A percentile compares a stretch with the other conserved stretches of the same genome.
Evolutionary conservation across 2,797 vertebrate species (phyloP).

Genomic region (Smutsia gigantea): DNA sequence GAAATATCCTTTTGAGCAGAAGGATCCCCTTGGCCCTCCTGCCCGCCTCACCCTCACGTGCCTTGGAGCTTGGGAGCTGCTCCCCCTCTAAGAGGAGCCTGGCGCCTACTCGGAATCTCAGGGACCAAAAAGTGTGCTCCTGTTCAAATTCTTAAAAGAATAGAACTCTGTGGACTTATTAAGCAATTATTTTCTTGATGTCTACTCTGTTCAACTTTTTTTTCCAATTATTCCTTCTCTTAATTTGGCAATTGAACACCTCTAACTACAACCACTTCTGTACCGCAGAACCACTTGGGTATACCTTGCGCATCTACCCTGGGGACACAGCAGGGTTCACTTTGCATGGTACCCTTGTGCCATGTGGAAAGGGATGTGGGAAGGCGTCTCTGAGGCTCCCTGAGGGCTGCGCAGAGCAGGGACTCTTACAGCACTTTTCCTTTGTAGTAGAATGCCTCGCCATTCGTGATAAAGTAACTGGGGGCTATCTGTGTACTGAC

Average conservation of each 20-base stretch:
- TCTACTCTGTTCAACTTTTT: background rate
- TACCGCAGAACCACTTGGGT: background rate
- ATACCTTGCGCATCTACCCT: background rate
- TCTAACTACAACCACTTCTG: conserved; percentile 49
- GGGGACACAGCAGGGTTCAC: background rate
- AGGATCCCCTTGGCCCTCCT: background rate
- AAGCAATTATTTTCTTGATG: conserved; percentile 35
- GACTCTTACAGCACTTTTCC: background rate
- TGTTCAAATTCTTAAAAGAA: background rate
- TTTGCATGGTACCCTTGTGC: background rate
- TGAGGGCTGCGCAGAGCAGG: background rate
- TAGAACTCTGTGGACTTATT: background rate
- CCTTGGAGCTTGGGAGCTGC: background rate
- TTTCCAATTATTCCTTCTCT: background rate
- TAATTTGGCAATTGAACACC: conserved; percentile 14
- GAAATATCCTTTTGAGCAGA: background rate
- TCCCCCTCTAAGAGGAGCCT: background rate
- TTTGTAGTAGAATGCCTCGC: background rate
- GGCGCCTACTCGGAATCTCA: background rate
- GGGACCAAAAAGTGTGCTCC: background rate
- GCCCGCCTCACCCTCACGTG: accelerated
- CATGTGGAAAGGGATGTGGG: background rate
- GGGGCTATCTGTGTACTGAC: background rate
- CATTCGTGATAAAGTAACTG: background rate
- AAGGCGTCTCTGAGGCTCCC: background rate